Evolutionary conservation across 1,140 invertebrate genomes (phyloP).

Genomic region (Eulimnadia texana): DNA sequence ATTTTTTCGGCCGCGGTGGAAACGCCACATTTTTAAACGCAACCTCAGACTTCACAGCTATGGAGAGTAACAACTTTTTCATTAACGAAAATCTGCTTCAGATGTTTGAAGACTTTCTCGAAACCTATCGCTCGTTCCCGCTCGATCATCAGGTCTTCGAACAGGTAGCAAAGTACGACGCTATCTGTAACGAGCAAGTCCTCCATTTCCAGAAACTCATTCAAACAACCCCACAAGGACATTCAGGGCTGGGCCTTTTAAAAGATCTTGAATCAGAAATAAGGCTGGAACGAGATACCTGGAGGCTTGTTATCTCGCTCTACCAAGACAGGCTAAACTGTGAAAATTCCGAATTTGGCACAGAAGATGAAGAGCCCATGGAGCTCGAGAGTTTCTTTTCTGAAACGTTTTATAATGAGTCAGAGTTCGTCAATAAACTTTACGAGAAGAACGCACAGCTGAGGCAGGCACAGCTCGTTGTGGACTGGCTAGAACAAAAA

Average conservation of each 20-base stretch:
- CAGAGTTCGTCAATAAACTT: conserved; percentile 40
- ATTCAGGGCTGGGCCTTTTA: conserved; percentile 15
- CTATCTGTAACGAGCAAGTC: conserved; percentile 12
- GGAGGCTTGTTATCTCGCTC: conserved; percentile 63
- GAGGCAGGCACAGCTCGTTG: conserved; percentile 62
- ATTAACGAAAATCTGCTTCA: not conserved
- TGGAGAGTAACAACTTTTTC: not conserved
- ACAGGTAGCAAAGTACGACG: conserved; percentile 33
- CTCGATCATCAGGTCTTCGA: conserved; percentile 39
- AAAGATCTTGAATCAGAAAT: conserved; percentile 22
- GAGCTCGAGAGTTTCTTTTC: conserved; percentile 28
- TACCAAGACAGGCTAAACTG: conserved; percentile 53
- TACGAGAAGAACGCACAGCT: conserved; percentile 49
- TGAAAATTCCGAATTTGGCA: conserved; percentile 22
- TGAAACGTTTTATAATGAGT: conserved; percentile 19
- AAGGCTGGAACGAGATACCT: conserved; percentile 53
- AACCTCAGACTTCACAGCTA: not conserved
- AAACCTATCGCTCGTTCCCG: conserved; percentile 37
- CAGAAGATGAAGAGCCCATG: conserved; percentile 33
- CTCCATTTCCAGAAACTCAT: conserved; percentile 11
- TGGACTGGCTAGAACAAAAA: conserved; percentile 84
- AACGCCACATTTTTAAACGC: too few species aligned
- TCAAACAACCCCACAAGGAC: conserved; percentile 1
- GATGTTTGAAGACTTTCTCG: conserved; percentile 41
- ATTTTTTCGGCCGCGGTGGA: not conserved